phyloP scores from a whole-genome alignment of 2,888 invertebrate genomes.

The Trichogramma dendrolimi region DNA sequence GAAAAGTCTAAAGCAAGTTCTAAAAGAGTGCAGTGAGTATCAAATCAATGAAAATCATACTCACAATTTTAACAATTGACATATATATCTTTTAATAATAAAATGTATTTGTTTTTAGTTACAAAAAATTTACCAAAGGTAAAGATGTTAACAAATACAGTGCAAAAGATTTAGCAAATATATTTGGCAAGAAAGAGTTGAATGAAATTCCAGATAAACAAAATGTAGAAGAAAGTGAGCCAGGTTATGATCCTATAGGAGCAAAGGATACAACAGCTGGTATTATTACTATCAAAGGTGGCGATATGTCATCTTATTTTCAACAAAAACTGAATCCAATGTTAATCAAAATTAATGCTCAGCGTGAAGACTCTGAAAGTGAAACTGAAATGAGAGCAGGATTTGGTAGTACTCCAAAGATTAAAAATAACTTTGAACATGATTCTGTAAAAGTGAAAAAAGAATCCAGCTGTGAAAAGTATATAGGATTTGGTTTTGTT shows the following conservation, averaged over 20 bases:
- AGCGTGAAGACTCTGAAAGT: slow-evolving; percentile 17
- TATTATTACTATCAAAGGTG: slow-evolving; percentile 51
- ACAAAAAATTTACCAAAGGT: slow-evolving; percentile 83
- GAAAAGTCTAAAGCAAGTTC: slow-evolving; percentile 73
- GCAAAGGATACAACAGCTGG: slow-evolving; percentile 36
- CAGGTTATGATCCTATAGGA: slow-evolving; percentile 32
- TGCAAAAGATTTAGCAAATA: slow-evolving; percentile 79
- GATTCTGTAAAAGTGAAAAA: slow-evolving; percentile 3
- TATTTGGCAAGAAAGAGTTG: slow-evolving; percentile 66
- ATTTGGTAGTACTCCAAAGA: slow-evolving; percentile 15
- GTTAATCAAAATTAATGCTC: background rate
- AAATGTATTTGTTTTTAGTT: slow-evolving; percentile 52
- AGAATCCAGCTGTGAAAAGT: slow-evolving; percentile 34
- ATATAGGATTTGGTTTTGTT: slow-evolving; percentile 43
- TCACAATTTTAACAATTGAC: background rate
- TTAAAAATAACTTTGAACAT: slow-evolving; percentile 23
- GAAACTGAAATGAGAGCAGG: slow-evolving; percentile 3
- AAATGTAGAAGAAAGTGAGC: slow-evolving; percentile 16
- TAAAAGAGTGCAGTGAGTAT: slow-evolving; percentile 68
- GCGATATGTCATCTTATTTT: slow-evolving; percentile 72
- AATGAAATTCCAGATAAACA: slow-evolving; percentile 28
- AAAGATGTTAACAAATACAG: slow-evolving; percentile 75
- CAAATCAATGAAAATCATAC: background rate
- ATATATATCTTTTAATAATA: too few relatives aligned
- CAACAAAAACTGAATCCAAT: slow-evolving; percentile 42